Conservation (phyloP, 2,888 invertebrate genomes). For the Nebria salina region DNA sequence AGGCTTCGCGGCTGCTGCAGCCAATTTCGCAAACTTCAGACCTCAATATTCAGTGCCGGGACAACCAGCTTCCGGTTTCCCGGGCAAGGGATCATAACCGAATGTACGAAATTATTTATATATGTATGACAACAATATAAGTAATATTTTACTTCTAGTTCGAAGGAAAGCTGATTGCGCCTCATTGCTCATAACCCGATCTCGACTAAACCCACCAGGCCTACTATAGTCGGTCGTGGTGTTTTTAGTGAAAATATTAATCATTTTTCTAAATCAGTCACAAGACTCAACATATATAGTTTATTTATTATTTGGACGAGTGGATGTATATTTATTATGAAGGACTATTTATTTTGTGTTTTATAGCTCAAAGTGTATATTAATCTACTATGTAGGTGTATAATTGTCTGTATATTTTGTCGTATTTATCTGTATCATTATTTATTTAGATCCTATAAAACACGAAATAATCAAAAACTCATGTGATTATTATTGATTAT, state of each 20-base stretch:
- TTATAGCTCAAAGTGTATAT: too few species aligned
- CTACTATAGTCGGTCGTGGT: neutral
- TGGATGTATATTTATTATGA: too few species aligned
- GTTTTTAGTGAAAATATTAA: neutral
- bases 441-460: too few species aligned
- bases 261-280: neutral
- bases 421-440: too few species aligned
- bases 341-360: too few species aligned
- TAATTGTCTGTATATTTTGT: too few species aligned
- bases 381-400: too few species aligned
- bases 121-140: neutral
- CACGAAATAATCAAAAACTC: too few species aligned
- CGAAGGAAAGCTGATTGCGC: neutral
- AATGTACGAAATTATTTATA: neutral
- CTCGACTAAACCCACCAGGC: neutral
- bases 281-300: neutral
- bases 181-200: neutral
- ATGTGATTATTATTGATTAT: too few species aligned
- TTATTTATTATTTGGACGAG: neutral
- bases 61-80: conserved; percentile 65
- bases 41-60: conserved; percentile 85
- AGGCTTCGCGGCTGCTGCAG: conserved; percentile 78
- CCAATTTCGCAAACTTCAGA: conserved; percentile 89
- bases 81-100: conserved; percentile 52
- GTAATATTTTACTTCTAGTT: neutral